Base-by-base conservation (phyloP, 2,797 vertebrate species). In the Leptatherina wallacei region DNA sequence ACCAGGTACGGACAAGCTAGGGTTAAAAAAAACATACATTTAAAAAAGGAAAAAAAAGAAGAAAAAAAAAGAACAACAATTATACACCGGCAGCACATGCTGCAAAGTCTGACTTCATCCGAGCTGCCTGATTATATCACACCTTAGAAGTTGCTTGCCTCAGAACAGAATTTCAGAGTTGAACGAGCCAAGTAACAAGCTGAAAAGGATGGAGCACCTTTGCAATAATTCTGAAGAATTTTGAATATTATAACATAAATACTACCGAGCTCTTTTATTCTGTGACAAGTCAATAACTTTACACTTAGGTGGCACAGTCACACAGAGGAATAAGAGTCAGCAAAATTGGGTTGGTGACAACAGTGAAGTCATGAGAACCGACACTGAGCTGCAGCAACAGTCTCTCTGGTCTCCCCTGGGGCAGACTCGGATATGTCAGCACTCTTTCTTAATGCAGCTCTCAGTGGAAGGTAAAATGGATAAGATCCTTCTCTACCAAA, bases 331-430 rank as follows among this genome's bases (percentile, higher is more conserved):
- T 54, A 69, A 59, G 20, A 82, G 73, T 86, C 72, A 81, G 71
- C 84, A 81, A 73, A 85, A 75, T 64, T 64, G 36, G 35, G 80
- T 79, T 79, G 61, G 55, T 85, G 75, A 75, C 40, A 66, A 75
- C 65, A 82, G 71, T 90, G 84, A 89, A 84, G 85, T 90, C 84
- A 88, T 91, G 90, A 85, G 90, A 93, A 87, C 75, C 88, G 79
- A 85, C 71, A 55, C 78, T 61, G 74, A 80, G 32, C 67, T 75
- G 75, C 33, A 60, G 75, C 75, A 75, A 66, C 66, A 78, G 80
- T 73, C 75, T 68, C 75, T 73, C 52, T 65, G 33, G 52, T 79
- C 56, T 83, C 84, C 74, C 82, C 52, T 33, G 71, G 49, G 82
- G 27, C 64, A 38, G 57, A 83, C 69, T 83, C 77, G 64, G 52